Evolutionary conservation across 2,888 invertebrate species (phyloP).

Genomic region (Lathronympha strigana): DNA sequence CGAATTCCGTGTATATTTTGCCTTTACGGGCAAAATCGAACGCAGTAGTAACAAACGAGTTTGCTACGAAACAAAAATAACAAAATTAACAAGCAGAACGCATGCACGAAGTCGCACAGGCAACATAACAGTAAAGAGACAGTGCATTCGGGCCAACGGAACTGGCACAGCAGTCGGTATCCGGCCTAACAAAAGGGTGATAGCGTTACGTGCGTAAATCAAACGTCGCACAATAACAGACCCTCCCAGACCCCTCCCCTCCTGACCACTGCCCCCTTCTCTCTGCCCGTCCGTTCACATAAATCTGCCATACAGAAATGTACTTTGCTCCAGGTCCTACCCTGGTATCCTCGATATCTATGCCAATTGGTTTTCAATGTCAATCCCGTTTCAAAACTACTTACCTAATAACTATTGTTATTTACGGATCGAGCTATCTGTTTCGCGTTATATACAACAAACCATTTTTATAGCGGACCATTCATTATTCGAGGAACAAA

Average conservation of each 20-base stretch:
- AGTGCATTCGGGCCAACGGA: constrained; percentile 70
- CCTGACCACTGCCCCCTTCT: constrained; percentile 65
- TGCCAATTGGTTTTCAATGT: constrained; percentile 75
- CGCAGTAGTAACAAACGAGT: constrained; percentile 27
- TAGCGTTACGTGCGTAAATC: constrained; percentile 83
- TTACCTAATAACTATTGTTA: constrained; percentile 54
- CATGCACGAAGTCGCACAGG: constrained; percentile 32
- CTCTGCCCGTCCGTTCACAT: constrained; percentile 72
- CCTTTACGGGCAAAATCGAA: constrained; percentile 1
- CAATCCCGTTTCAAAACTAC: constrained; percentile 61
- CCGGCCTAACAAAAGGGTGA: constrained; percentile 82
- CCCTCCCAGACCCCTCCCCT: constrained; percentile 68
- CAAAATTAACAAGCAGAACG: constrained; percentile 23
- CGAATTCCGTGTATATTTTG: constrained; percentile 2
- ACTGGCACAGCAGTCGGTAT: constrained; percentile 79
- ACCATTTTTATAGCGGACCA: constrained; percentile 53
- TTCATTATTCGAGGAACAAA: constrained; percentile 53
- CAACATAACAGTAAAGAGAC: constrained; percentile 53
- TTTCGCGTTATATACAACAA: constrained; percentile 48
- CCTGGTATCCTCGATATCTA: constrained; percentile 67
- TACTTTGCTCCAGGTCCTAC: constrained; percentile 65
- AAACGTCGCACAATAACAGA: constrained; percentile 82
- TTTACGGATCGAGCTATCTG: constrained; percentile 57
- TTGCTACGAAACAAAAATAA: constrained; percentile 19
- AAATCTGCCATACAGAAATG: constrained; percentile 81